Conservation (phyloP, 1,140 invertebrate species). For the Watersipora subatra region DNA sequence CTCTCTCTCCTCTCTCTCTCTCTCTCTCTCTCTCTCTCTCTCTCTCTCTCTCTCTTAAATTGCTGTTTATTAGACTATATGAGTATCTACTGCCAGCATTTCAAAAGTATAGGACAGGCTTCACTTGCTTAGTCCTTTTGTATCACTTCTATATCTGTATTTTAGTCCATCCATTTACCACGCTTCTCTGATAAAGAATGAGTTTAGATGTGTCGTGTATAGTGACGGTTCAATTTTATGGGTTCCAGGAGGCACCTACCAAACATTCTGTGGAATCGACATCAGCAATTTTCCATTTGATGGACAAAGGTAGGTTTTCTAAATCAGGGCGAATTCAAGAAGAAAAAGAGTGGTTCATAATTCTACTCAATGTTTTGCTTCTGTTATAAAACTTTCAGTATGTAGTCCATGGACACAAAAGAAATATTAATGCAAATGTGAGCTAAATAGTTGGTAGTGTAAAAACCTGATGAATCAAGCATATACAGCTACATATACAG, state of each 20-base stretch:
- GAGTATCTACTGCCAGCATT: neutral
- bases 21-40: neutral
- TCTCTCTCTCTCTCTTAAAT: constrained; percentile 2
- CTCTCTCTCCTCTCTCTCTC: constrained; percentile 6
- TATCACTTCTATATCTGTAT: neutral
- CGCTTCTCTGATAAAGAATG: neutral
- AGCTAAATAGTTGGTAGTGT: too few species aligned
- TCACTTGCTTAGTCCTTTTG: too few species aligned
- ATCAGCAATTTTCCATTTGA: neutral
- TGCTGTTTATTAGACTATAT: neutral
- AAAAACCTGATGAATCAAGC: too few species aligned
- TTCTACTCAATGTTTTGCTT: neutral
- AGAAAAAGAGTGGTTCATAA: neutral
- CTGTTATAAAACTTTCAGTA: too few species aligned
- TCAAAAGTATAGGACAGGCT: neutral
- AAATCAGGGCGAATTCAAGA: neutral
- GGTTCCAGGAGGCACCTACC: neutral
- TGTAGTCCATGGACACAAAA: too few species aligned
- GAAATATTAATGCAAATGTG: too few species aligned
- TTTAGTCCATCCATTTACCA: neutral
- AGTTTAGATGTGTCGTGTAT: neutral
- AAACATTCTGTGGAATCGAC: neutral
- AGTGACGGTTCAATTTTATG: neutral
- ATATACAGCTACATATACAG: too few species aligned
- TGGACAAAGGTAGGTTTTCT: neutral